Evolutionary conservation across 2,797 vertebrate species (phyloP).

Genomic region (Rachycentron canadum): DNA sequence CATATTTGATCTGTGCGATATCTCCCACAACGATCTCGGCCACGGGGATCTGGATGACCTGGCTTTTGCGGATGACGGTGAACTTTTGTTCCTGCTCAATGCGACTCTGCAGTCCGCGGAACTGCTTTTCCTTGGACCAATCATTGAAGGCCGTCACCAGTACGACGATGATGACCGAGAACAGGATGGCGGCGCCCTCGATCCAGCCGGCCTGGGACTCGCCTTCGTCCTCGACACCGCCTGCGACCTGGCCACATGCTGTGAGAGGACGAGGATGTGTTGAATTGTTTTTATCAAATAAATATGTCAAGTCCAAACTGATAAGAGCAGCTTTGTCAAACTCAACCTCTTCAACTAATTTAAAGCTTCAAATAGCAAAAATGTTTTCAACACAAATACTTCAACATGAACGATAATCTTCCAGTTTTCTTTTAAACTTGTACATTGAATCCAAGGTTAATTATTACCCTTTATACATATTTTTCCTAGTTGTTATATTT

Average conservation of each 20-base stretch:
- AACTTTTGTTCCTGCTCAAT: constrained; percentile 99
- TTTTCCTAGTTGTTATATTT: neutral
- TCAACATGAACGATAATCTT: neutral
- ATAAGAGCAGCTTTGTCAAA: neutral
- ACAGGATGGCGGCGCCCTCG: constrained; percentile 95
- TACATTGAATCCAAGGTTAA: too few species aligned
- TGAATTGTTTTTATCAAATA: neutral
- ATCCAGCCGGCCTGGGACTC: constrained; percentile 97
- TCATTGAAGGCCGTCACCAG: constrained; percentile 98
- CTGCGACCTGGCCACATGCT: constrained; percentile 88
- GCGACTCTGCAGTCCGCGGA: constrained; percentile 96
- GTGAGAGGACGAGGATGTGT: neutral
- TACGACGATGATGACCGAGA: constrained; percentile 96
- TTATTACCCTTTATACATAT: neutral
- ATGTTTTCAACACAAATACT: neutral
- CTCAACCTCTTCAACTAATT: neutral
- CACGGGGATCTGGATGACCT: constrained; percentile 97
- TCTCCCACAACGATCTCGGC: constrained; percentile 96
- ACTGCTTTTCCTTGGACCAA: constrained; percentile 99
- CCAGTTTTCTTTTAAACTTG: too few species aligned
- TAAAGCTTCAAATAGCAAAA: neutral
- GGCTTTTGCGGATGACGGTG: constrained; percentile 95
- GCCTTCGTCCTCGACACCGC: constrained; percentile 89
- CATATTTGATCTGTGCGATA: constrained; percentile 98
- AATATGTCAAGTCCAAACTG: neutral